Evolutionary conservation across 2,888 invertebrate species (phyloP), one percentile per base, ranked within the genome.

Genomic region (Eurytoma adleriae): DNA sequence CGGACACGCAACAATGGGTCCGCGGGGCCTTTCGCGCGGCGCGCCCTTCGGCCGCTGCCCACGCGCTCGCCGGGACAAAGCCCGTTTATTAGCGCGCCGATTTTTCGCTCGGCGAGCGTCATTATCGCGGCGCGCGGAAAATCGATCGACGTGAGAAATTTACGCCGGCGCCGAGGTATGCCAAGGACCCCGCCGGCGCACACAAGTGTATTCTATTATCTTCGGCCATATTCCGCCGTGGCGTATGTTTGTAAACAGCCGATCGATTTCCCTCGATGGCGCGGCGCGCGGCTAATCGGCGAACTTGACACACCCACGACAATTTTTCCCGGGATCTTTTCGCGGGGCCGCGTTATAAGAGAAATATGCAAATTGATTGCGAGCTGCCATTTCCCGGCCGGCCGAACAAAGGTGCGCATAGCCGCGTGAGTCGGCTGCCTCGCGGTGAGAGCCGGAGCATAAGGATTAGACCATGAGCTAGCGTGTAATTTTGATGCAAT

Each of bases 81-180:
- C 20, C 54, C 14, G 27, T 69, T 52, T 27, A 40, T 59, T 20
- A 20, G 20, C 14, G 40, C 20, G 1, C 14, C 30, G 71, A 16
- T 16, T 70, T 30, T 40, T 70, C 24, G 20, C 40, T 52, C 14
- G n/a, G 4, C 70, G 24, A 18, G 5, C 13, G 4, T 40, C 13
- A 20, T 61, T 12, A 50, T n/a, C 18, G n/a, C 40, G 56, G 40
- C 24, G 27, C 54, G 27, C 16, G 13, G 67, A 27, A 70, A 78
- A 78, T 78, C 71, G 48, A 72, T 67, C 57, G 72, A 73, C 78
- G 73, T 73, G 78, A 68, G 73, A 73, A 79, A 69, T 73, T 48
- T 68, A 68, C 56, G 27, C 30, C 18, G 10, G 14, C 50, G 20
- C 16, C 50, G 18, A 50, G 78, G 78, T 78, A 78, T 78, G 67